These are phyloP conservation scores for Ahaetulla prasina DNA, from an alignment of 2,113 vertebrate genomes.

Conservation along the genomic window DNA sequence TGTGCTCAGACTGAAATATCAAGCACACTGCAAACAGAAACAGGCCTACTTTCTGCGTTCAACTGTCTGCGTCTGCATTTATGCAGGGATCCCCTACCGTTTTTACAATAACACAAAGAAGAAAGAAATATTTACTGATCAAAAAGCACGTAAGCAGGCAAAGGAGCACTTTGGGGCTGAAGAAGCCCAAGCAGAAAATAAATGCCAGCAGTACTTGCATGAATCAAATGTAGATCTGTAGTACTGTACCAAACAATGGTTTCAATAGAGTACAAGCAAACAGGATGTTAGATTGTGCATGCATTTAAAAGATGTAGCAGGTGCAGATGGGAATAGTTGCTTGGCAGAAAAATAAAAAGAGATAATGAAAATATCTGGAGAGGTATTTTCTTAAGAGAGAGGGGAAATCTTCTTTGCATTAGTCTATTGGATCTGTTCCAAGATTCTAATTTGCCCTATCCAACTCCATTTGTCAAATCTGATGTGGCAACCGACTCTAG, in stretches of 20 bases:
- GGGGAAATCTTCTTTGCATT: not conserved
- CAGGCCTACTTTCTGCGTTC: not conserved
- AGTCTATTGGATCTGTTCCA: not conserved
- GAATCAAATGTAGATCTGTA: constrained; percentile 3
- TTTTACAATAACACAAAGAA: not conserved
- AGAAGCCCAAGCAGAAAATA: not conserved
- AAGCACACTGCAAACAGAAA: not conserved
- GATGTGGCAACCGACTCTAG: not conserved
- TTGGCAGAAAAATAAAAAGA: not conserved
- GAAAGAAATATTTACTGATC: not conserved
- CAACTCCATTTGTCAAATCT: not conserved
- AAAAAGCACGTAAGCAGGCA: not conserved
- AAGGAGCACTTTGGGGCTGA: not conserved
- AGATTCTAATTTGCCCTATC: not conserved
- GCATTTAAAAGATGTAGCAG: not conserved
- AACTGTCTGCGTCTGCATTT: not conserved
- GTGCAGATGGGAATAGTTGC: not conserved
- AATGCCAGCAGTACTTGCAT: not conserved
- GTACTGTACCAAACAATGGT: not conserved
- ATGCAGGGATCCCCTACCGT: not conserved
- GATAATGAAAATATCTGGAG: not conserved
- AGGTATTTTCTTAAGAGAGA: not conserved
- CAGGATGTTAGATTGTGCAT: not conserved
- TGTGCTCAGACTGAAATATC: constrained; percentile 3
- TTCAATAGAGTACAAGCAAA: constrained; percentile 8